phyloP scores from a whole-genome alignment of 2,797 vertebrate genomes.

The Anisognathus igniventris region DNA sequence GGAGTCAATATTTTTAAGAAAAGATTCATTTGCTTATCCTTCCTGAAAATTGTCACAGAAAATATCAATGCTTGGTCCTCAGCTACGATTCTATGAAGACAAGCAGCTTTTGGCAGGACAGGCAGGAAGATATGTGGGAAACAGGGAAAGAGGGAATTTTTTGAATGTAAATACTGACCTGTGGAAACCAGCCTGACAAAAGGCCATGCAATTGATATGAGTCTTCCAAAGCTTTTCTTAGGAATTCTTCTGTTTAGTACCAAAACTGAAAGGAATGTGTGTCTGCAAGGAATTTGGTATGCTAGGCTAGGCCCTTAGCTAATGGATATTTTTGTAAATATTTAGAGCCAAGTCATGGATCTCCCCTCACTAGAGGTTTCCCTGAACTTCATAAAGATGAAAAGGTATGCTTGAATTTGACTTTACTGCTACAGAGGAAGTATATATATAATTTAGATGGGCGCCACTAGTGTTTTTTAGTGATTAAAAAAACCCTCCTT shows the following conservation, averaged over 20 bases:
- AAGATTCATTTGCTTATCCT: neutral
- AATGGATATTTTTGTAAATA: conserved; percentile 47
- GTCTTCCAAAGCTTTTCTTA: neutral
- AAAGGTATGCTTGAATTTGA: conserved; percentile 14
- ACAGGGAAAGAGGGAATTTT: neutral
- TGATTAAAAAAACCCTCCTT: neutral
- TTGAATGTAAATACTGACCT: neutral
- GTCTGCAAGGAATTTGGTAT: neutral
- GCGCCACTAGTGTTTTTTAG: rapidly evolving
- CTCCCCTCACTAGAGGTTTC: neutral
- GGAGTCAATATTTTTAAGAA: neutral
- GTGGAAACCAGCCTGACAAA: neutral
- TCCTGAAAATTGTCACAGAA: neutral
- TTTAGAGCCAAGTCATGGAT: neutral
- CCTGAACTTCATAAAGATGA: neutral
- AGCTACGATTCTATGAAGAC: neutral
- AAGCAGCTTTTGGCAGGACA: neutral
- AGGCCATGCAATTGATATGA: neutral
- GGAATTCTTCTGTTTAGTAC: neutral
- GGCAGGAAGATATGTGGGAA: neutral
- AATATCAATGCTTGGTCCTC: neutral
- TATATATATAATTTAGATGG: neutral
- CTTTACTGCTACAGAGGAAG: neutral
- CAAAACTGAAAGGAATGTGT: neutral
- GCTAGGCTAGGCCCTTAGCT: neutral